Base-by-base conservation (phyloP, 2,113 vertebrate species). In the Martes martes region DNA sequence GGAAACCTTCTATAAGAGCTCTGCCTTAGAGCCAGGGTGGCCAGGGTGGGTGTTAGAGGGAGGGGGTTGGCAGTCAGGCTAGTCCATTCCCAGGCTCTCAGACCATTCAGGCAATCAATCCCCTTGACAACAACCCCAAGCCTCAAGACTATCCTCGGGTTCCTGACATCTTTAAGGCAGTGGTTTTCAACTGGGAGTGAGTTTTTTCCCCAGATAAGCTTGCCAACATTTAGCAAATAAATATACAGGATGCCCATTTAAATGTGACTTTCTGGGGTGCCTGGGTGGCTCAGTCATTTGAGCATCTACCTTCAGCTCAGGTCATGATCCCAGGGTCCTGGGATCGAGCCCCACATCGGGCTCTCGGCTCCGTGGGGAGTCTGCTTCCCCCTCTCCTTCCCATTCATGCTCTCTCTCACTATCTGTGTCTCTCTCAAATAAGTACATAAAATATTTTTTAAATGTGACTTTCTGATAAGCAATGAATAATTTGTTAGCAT, bases 61-160 rank as follows among this genome's bases (percentile, higher is more conserved):
- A 65, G n/a, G 52, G 3, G 13, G 11, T n/a, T 0, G 0, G 18
- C 18, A 6, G 23, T 7, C 18, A 24, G 28, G n/a, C 15, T 50
- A 7, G 33, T 45, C 21, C 28, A 11, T 33, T 61, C 39, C 61
- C 18, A 76, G 23, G 19, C 7, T 50, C 79, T 21, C 31, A 13
- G 9, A 63, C 4, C 14, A 9, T 28, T 57, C 39, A 57, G 33
- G 10, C 4, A 31, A 39, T 79, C 52, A 28, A 11, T 2, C 31
- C 26, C n/a, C 18, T 7, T 21, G 2, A 36, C 13, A 15, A 71
- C 45, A 87, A 28, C 21, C 28, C 31, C 14, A 33, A 31, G 21
- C 69, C 15, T 73, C 73, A n/a, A 78, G 33, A 73, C 52, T 28
- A 4, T 24, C 4, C 21, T 59, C 23, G 1, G 15, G 21, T 11